Base-by-base conservation (phyloP, 2,888 invertebrate genomes). In the Nymphalis c-album region DNA sequence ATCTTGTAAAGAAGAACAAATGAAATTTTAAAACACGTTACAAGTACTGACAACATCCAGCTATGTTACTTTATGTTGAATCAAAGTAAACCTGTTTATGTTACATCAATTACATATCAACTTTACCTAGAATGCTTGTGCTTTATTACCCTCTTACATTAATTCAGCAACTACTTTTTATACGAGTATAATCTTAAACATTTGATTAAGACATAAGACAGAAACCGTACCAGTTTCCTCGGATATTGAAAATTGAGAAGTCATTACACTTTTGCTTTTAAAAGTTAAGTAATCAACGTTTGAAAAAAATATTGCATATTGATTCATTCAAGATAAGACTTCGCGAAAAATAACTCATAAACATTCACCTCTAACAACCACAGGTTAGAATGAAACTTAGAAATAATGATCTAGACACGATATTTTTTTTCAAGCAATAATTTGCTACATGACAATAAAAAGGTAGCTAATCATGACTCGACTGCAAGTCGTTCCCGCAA, bases 41-140 rank as follows among this genome's bases (percentile, higher is more conserved):
- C 46, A 26, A 20, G 31, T 53, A 59, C 48, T 64, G 20, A 18
- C 55, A 55, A 60, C 60, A 63, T 69, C 59, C 64, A 63, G 60
- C 67, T 70, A n/a, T 67, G 61, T 66, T 67, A 67, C 65, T 65
- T 50, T 64, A 70, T 75, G 75, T 71, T 76, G 71, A 70, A 71
- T 72, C 73, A 74, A 55, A 55, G 55, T 35, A 35, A 80, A 85
- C 86, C 81, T 80, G 87, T 85, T 79, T 77, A 67, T 75, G 81
- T 88, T 87, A 86, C 86, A 82, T 87, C 86, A 85, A 85, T 87
- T 88, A 87, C 80, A 78, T 75, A 74, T 79, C 77, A 71, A 76
- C 78, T 77, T 80, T 83, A 85, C 85, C 79, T 78, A 76, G 79
- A 78, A 74, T 75, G 60, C 60, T 26, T 55, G 35, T 53, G 50